Percentiles rank a stretch among this genome's conserved stretches.
These are phyloP conservation scores for Cottoperca gobio DNA, from an alignment of 2,797 vertebrate species.

Conservation along the genomic window DNA sequence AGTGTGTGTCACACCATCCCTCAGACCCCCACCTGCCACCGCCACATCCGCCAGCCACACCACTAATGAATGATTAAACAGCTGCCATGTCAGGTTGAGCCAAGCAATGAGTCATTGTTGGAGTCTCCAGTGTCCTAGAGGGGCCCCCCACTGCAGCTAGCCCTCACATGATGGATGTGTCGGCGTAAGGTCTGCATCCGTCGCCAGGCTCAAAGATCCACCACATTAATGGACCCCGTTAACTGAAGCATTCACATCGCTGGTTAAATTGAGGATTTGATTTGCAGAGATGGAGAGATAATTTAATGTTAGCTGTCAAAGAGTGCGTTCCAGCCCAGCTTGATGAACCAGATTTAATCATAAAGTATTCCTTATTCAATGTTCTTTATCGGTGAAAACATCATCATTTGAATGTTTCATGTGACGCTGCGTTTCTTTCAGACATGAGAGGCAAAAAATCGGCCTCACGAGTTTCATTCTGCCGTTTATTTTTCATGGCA, in stretches of 20 bases:
- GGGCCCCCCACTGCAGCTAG: slow-evolving; percentile 51
- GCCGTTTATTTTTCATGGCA: slow-evolving; percentile 16
- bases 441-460: background rate
- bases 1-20: background rate
- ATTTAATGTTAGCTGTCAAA: slow-evolving; percentile 30
- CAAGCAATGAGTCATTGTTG: slow-evolving; percentile 70
- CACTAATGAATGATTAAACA: slow-evolving; percentile 72
- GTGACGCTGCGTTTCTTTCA: background rate
- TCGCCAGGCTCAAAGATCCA: slow-evolving; percentile 51
- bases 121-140: slow-evolving; percentile 54
- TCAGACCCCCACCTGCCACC: slow-evolving; percentile 46
- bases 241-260: slow-evolving; percentile 64
- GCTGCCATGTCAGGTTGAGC: slow-evolving; percentile 69
- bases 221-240: slow-evolving; percentile 69
- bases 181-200: slow-evolving; percentile 49
- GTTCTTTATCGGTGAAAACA: background rate
- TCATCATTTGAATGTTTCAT: background rate
- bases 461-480: background rate
- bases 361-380: slow-evolving; percentile 10
- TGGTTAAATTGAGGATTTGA: slow-evolving; percentile 49
- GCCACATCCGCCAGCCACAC: slow-evolving; percentile 16
- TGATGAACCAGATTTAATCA: slow-evolving; percentile 45
- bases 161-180: slow-evolving; percentile 75
- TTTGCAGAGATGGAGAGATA: slow-evolving; percentile 45
- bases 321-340: background rate